These are phyloP conservation scores for Kryptolebias ocellatus DNA, from an alignment of 2,797 vertebrate species.

Conservation along the genomic window DNA sequence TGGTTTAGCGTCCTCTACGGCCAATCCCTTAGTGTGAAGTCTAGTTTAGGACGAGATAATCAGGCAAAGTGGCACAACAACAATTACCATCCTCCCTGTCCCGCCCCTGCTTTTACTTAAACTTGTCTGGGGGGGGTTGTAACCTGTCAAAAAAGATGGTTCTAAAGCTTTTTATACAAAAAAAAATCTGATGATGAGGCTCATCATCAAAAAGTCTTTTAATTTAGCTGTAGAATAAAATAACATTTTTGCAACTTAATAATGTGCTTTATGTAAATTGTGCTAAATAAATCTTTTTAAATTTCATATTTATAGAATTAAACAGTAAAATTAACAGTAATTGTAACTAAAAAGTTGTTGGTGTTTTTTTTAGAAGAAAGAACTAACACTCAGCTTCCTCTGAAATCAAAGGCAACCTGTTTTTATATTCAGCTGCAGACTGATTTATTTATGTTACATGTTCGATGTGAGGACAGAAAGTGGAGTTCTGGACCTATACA, in stretches of 20 bases:
- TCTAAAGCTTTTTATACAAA: neutral
- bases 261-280: neutral
- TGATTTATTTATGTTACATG: slow-evolving; percentile 73
- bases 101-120: neutral
- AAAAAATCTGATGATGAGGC: slow-evolving; percentile 7
- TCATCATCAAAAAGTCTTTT: neutral
- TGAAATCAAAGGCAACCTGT: slow-evolving; percentile 12
- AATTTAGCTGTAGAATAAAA: neutral
- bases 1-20: slow-evolving; percentile 6
- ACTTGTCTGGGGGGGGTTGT: neutral
- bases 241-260: neutral
- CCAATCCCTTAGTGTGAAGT: slow-evolving; percentile 21
- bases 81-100: slow-evolving; percentile 5
- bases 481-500: slow-evolving; percentile 44
- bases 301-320: neutral
- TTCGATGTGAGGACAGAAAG: slow-evolving; percentile 26
- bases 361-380: no score
- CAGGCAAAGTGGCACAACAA: slow-evolving; percentile 31
- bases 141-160: neutral
- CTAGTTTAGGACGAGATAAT: slow-evolving; percentile 9
- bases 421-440: slow-evolving; percentile 43
- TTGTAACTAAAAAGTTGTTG: neutral
- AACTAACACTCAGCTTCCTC: neutral
- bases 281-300: neutral
- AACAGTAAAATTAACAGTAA: neutral